Evolutionary conservation across 2,797 vertebrate genomes (phyloP), one percentile per base, ranked within the genome.

Genomic region (Adrianichthys oophorus): DNA sequence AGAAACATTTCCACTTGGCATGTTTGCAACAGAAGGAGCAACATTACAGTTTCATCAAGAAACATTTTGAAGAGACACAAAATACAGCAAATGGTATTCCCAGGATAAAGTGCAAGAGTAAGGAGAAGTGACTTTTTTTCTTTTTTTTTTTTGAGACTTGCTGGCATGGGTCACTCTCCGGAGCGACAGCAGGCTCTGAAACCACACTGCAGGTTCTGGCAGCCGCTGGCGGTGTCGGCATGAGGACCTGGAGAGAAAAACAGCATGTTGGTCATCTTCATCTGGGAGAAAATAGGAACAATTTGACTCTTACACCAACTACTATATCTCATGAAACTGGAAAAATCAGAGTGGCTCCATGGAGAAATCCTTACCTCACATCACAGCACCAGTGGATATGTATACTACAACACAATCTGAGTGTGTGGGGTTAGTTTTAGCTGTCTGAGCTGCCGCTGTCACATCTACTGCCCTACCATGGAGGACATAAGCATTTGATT

Each of bases 201-300:
- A 85, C 96, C 97, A 88, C 98, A 99, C 94, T 99, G 98, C 89
- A 99, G 95, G 66, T 99, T 99, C 95, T 99, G 98, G 91, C 98
- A 99, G 91, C 98, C 97, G 68, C 96, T 99, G 87, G 98, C 97
- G 1, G 95, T 96, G 77, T 97, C 96, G 32, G 96, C 95, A 47
- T 98, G 95, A 73, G 96, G 98, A 95, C 98, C 98, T 99, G 93
- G 71, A 82, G 85, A 92, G 48, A 81, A 74, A 37, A 10, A 76
- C 47, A 61, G 65, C 54, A 66, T 18, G 5, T 18, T 32, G 41
- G 52, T 85, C 60, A 84, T 23, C 6, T 1, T 49, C 66, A 59
- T 43, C 23, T 41, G 42, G 41, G 49, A 0, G 3, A 0, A 0
- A 1, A 26, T 47, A 24, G 8, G 15, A 41, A 2, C 15, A 37